Conservation (phyloP, 2,797 vertebrate genomes). For the Hippopotamyrus pictus region DNA sequence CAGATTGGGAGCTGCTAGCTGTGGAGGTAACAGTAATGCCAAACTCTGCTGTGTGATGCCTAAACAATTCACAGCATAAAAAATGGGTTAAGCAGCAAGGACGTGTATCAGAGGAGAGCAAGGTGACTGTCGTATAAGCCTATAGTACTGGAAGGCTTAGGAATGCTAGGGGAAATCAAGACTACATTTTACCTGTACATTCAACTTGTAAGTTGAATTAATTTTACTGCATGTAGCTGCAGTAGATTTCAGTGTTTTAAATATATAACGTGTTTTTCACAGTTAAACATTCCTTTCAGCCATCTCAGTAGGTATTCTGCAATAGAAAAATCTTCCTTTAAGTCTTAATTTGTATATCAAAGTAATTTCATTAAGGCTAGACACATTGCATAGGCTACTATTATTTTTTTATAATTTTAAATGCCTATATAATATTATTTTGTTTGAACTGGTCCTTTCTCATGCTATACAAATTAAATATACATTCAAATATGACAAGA, state of each 20-base stretch:
- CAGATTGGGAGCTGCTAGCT: background rate
- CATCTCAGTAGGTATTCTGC: background rate
- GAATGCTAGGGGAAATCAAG: background rate
- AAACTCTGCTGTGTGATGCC: background rate
- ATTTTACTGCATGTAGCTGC: background rate
- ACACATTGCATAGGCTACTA: background rate
- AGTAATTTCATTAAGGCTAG: background rate
- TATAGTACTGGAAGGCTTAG: background rate
- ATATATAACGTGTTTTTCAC: background rate
- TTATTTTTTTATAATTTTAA: background rate
- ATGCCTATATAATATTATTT: background rate
- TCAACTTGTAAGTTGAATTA: background rate
- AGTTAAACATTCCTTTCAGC: background rate
- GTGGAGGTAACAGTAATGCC: background rate
- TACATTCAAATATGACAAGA: background rate
- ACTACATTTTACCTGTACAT: background rate
- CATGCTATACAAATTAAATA: background rate
- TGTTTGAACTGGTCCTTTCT: background rate
- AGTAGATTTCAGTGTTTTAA: background rate
- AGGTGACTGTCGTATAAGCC: background rate
- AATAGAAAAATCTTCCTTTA: background rate
- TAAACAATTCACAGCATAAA: constrained; percentile 14
- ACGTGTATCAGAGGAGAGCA: background rate
- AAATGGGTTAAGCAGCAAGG: background rate
- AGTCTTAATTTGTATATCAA: background rate